These are phyloP conservation scores for Nylanderia fulva DNA, from an alignment of 1,140 invertebrate genomes.

Conservation along the genomic window DNA sequence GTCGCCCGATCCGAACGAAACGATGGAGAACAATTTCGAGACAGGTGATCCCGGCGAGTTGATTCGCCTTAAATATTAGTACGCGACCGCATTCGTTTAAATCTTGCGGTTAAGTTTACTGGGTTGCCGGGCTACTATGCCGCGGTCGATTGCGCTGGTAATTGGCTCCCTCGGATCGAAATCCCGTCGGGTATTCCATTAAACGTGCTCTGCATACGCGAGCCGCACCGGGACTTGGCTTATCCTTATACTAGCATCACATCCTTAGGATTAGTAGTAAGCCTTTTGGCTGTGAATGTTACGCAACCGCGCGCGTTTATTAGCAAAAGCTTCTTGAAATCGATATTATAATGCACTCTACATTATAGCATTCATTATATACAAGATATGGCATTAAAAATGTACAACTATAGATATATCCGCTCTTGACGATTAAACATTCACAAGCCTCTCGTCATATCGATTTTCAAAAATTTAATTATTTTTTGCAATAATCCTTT, in stretches of 20 bases:
- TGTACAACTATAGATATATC: neutral
- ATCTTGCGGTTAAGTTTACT: conserved; percentile 39
- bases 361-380: neutral
- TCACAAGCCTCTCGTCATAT: too few relatives aligned
- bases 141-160: conserved; percentile 43
- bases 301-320: conserved; percentile 9
- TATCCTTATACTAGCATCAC: neutral
- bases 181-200: conserved; percentile 17
- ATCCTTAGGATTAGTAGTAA: conserved; percentile 49
- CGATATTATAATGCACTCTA: neutral
- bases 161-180: conserved; percentile 44
- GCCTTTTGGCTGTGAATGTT: conserved; percentile 32
- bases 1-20: conserved; percentile 1
- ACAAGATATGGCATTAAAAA: neutral
- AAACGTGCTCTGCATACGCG: neutral
- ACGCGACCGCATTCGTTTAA: conserved; percentile 37
- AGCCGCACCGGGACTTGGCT: neutral
- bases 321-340: conserved; percentile 7
- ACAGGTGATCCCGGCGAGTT: neutral
- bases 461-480: conserved; percentile 11
- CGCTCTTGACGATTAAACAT: neutral
- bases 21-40: conserved; percentile 37
- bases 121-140: conserved; percentile 29
- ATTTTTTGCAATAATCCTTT: neutral
- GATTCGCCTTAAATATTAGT: conserved; percentile 41